Base-by-base conservation (phyloP, 2,113 vertebrate species). In the Psephotus haematonotus region DNA sequence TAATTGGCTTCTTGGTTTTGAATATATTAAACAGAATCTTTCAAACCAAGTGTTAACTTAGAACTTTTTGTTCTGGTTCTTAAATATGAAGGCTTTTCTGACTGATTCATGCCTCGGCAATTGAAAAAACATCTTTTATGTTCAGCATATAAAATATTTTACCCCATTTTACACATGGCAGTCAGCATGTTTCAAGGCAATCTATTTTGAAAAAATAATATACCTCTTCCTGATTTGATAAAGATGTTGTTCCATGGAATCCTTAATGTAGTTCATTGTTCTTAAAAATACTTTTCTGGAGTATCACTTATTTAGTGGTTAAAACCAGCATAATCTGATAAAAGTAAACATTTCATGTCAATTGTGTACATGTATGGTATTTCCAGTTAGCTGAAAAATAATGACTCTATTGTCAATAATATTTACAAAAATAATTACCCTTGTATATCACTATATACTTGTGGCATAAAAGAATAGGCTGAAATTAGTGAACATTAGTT, bases 331-430 rank as follows among this genome's bases (percentile, higher is more conserved):
- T 71, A 53, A 49, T 70, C 41, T 62, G 31, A 37, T 64, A 50
- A 46, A 82, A 82, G 13, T 27, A 17, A 82, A 35, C 29, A 76
- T 39, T 59, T 87, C 13, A 52, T 62, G 18, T 65, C 11, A 67
- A 0, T 49, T 90, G 35, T 44, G 13, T 64, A 15, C 9, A 6
- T 50, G 5, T 43, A n/a, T 7, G 0, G 75, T 46, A 39, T 64
- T 90, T 87, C 29, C 52, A 64, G 23, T 71, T 85, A 46, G 10
- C 37, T 11, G 74, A 53, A 83, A 83, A 79, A 50, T 39, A 59
- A 23, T 17, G 7, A 49, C 29, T 27, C 3, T 68, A 22, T 8
- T 37, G 17, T 75, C 89, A 69, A 17, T 22, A 62, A 37, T 9
- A 28, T 60, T 52, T 72, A 12, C 33, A 82, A 46, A 92, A 87